phyloP scores from a whole-genome alignment of 1,140 invertebrate species.

The Sinella curviseta region DNA sequence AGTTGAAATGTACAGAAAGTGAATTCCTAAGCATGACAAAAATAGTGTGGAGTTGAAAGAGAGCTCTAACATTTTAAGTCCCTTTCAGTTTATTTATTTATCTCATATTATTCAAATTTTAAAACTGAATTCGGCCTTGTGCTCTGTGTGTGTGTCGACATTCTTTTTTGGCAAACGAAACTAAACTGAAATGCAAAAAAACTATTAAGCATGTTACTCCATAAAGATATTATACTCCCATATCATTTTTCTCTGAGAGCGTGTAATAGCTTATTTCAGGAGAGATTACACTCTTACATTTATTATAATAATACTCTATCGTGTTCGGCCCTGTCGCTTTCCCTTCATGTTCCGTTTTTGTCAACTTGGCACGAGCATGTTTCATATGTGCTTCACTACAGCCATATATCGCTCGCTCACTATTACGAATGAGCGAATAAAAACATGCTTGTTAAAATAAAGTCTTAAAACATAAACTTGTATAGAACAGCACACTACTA shows the following conservation, averaged over 20 bases:
- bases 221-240: background rate
- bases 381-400: background rate
- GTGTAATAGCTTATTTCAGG: conserved; percentile 23
- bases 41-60: background rate
- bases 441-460: too few species aligned
- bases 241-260: background rate
- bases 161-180: conserved; percentile 21
- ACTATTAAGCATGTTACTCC: conserved; percentile 8
- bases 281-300: conserved; percentile 21
- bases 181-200: background rate
- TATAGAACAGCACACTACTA: too few species aligned
- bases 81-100: conserved; percentile 17
- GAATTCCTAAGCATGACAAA: background rate
- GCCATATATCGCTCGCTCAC: background rate
- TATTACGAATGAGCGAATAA: background rate
- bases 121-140: background rate
- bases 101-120: background rate
- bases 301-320: background rate
- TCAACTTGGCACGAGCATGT: conserved; percentile 5
- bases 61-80: background rate
- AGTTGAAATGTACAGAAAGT: background rate
- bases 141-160: background rate
- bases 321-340: background rate
- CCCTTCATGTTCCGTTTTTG: conserved; percentile 14
- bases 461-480: too few species aligned